Evolutionary conservation across 2,888 invertebrate species (phyloP), one percentile per base, ranked within the genome.

Genomic region (Parasteatoda lunata): DNA sequence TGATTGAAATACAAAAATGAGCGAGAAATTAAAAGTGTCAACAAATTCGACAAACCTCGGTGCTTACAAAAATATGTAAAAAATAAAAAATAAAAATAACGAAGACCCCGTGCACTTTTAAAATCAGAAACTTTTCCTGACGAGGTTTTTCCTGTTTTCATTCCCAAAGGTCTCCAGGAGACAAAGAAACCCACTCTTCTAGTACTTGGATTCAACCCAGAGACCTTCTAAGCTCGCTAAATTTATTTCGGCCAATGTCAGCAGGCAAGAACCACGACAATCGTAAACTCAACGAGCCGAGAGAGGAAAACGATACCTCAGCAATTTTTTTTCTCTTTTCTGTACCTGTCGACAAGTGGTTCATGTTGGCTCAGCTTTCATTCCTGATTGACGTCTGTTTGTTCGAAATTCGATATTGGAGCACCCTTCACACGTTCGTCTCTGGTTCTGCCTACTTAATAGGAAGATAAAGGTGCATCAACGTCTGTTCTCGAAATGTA

Each of bases 211-310:
- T 59, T 11, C 54, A 15, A 48, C 48, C 84, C 84, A 84, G 73
- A 47, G 73, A 78, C 77, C 73, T 73, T 73, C 66, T 51, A 47
- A 49, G 68, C 51, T 83, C 77, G 66, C 84, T 84, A 79, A 78
- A 84, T 84, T 84, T 84, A 84, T 78, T 69, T 84, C 73, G 84
- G 84, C 78, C 84, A 79, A 66, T 78, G 84, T 84, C 84, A 77
- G 75, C 84, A 84, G 77, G 84, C 78, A 30, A 75, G 47, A 71
- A 64, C 30, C 15, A 77, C 66, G 68, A 77, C 68, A 77, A 70
- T 70, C 54, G 69, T 59, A 68, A 69, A 70, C 70, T 52, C 59
- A 68, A 77, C 66, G 30, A 77, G 68, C 68, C 77, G 66, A 76
- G 48, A 65, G 64, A 4, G 64, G 49, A 79, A 79, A 47, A 54